Base-by-base conservation (phyloP, 2,888 invertebrate genomes). In the Xylota sylvarum region DNA sequence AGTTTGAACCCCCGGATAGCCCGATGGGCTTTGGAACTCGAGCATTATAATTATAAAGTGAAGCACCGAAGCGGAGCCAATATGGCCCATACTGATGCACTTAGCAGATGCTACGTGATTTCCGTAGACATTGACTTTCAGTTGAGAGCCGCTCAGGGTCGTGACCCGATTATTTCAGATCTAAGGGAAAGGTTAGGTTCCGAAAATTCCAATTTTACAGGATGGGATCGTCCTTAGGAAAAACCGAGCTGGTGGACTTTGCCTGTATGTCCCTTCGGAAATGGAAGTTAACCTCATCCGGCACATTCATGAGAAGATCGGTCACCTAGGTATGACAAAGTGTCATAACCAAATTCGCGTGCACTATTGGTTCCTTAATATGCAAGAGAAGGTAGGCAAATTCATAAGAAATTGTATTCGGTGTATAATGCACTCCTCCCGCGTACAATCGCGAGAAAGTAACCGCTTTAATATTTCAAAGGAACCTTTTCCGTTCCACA, bases 31-130 rank as follows among this genome's bases (percentile, higher is more conserved):
- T 62, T 90, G 5, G 52, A 87, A 12, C 85, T 91, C 0, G 89
- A 90, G 60, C 89, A 91, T 0, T 91, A 88, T 37, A 88, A 90
- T 82, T 89, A 90, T 48, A 77, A 50, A 5, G 76, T 91, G 5
- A 88, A 89, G 40, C 14, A 14, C 14, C 1, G 37, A 10, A 37
- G 37, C 4, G 12, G 37, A 9, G 7, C 12, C 1, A 9, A 7
- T 10, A 37, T 37, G 37, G 37, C 9, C 9, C 10, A 37, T 10
- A 37, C 37, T 7, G 37, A 37, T 4, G 37, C 37, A 10, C 10
- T 37, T 3, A 37, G 37, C 10, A 37, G 37, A 10, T 60, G 50
- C 12, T 23, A 23, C 5, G 17, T 72, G 4, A 6, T 62, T 2
- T 52, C 67, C 1, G 69, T 64, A 10, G 70, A 79, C 10, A 62